A percentile compares a stretch with the other conserved stretches of the same genome.
Conservation (phyloP, 2,797 vertebrate genomes). For the Chelon auratus region DNA sequence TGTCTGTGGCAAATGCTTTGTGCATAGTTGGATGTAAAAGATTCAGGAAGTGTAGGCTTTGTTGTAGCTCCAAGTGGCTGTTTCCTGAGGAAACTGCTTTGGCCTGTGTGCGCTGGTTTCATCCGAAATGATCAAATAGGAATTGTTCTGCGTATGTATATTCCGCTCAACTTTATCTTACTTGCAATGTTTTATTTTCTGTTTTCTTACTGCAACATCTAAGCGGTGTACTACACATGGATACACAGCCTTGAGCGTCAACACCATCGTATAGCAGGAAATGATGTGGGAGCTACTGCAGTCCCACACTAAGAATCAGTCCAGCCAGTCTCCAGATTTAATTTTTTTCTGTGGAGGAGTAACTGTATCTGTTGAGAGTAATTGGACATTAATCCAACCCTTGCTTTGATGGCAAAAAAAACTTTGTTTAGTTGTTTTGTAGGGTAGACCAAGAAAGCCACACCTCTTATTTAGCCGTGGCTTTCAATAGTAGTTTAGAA, state of each 20-base stretch:
- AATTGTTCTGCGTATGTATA: slow-evolving; percentile 41
- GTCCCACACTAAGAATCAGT: slow-evolving; percentile 26
- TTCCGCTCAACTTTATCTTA: slow-evolving; percentile 21
- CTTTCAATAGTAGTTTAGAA: neutral
- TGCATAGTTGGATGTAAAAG: slow-evolving; percentile 24
- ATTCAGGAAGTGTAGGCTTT: slow-evolving; percentile 56
- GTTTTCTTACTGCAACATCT: slow-evolving; percentile 33
- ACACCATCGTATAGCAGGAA: slow-evolving; percentile 24
- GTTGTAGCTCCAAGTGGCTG: slow-evolving; percentile 46
- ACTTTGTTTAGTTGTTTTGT: neutral
- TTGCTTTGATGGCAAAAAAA: neutral
- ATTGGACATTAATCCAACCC: neutral
- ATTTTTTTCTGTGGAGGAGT: neutral
- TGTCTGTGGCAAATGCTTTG: slow-evolving; percentile 12
- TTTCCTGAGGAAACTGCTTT: slow-evolving; percentile 71
- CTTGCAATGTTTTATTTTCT: slow-evolving; percentile 38
- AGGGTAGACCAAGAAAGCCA: neutral
- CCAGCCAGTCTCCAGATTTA: slow-evolving; percentile 7
- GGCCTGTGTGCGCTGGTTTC: slow-evolving; percentile 29
- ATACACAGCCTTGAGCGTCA: slow-evolving; percentile 49
- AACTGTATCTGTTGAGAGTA: neutral
- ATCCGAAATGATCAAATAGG: slow-evolving; percentile 25
- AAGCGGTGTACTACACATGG: slow-evolving; percentile 21
- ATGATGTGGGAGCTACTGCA: slow-evolving; percentile 21
- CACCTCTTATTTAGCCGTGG: neutral